Evolutionary conservation across 2,113 vertebrate species (phyloP).

Genomic region (Seriola quinqueradiata): DNA sequence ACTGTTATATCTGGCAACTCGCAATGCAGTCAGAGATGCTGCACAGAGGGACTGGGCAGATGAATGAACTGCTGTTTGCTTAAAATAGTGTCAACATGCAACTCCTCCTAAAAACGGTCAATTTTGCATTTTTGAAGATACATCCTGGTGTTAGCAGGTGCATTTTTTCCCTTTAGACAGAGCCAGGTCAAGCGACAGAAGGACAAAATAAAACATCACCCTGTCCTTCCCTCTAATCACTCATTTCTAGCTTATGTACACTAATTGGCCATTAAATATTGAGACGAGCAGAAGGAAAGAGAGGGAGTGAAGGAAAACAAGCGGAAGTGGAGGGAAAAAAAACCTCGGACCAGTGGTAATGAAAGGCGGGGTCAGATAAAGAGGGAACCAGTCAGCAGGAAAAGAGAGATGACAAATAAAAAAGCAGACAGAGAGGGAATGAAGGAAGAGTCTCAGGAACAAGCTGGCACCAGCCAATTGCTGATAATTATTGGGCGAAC

Average conservation of each 20-base stretch:
- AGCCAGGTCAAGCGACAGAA: too few species aligned
- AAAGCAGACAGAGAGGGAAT: constrained; percentile 16
- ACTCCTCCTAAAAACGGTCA: too few species aligned
- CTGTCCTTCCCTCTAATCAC: neutral
- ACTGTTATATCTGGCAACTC: too few species aligned
- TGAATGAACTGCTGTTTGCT: too few species aligned
- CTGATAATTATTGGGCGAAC: constrained; percentile 14
- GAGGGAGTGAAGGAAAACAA: neutral
- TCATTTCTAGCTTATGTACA: neutral
- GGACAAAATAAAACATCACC: too few species aligned
- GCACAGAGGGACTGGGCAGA: too few species aligned
- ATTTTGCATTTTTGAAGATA: too few species aligned
- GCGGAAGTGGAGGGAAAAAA: neutral
- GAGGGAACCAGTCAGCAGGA: neutral
- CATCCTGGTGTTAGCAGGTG: too few species aligned
- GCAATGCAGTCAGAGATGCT: too few species aligned
- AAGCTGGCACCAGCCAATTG: neutral
- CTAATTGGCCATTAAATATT: constrained; percentile 31
- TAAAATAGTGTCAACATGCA: too few species aligned
- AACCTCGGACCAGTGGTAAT: neutral
- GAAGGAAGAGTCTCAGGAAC: neutral
- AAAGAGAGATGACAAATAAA: constrained; percentile 5
- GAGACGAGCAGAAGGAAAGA: neutral
- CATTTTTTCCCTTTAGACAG: too few species aligned
- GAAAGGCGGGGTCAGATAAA: neutral